Base-by-base conservation (phyloP, 2,888 invertebrate species). In the Ophion slaviceki region DNA sequence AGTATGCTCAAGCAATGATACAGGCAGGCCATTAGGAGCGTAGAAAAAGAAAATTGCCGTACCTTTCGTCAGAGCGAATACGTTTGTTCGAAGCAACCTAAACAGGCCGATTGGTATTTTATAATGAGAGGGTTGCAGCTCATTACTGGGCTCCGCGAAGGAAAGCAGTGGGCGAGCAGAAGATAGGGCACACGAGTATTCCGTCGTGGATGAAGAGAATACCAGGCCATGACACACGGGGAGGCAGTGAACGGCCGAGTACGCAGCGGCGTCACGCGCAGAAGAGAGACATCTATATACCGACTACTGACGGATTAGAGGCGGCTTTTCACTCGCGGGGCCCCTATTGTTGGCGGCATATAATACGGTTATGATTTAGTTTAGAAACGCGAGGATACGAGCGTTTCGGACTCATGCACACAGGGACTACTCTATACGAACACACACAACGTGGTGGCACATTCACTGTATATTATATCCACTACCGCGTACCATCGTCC, bases 331-430 rank as follows among this genome's bases (percentile, higher is more conserved):
- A 91, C 90, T 90, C 86, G 82, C 84, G 80, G 84, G 76, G 82
- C 62, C 70, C 72, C 88, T 85, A 89, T 89, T 89, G 88, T 89
- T 87, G 82, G 79, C 66, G 88, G 89, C 45, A 61, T 68, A 93
- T 92, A 93, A 93, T 92, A 92, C 92, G 93, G 92, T 93, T 93
- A 93, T 93, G 93, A 93, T 93, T 93, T 92, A 92, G 92, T 92
- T 92, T 91, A 89, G 89, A 80, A 72, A 80, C 89, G 90, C 88
- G 90, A 90, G 90, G 88, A 90, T 89, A 79, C 88, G 88, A 88
- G 86, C 84, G 80, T 86, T 85, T 84, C 85, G 87, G 88, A 87
- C 89, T 88, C 86, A 89, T 87, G 87, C 88, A 85, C 86, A 86
- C 86, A 88, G 20, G 24, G 47, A 82, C 75, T 40, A 79, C 32